Evolutionary conservation across 2,113 vertebrate genomes (phyloP), one percentile per base, ranked within the genome.

Genomic region (Apodemus sylvaticus): DNA sequence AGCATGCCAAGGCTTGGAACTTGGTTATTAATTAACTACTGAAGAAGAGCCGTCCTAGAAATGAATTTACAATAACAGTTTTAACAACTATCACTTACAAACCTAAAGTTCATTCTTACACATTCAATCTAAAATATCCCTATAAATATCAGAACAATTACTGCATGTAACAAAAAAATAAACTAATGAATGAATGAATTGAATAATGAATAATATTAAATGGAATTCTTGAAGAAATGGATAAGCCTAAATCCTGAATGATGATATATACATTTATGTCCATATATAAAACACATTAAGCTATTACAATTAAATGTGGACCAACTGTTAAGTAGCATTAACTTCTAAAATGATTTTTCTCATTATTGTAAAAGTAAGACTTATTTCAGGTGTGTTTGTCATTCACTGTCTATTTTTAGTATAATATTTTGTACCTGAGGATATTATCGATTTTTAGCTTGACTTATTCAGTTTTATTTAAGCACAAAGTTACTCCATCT

Each of bases 111-210:
- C 86, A 45, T 39, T 85, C 7, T 74, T 86, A 81, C 19, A 22
- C 96, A 79, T 97, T 96, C 60, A 76, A 89, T 78, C 31, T 58
- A 64, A 95, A 88, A 29, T 93, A 82, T 29, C 39, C 24, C 62
- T 68, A 53, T 96, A 89, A 83, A 92, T 86, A 55, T 55, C 36
- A 89, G 64, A 78, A 79, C 48, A 82, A 68, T 94, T 85, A 74
- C 5, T 34, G 7, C 64, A 48, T 93, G n/a, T 2, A 86, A 19
- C 94, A 89, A 68, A 16, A 68, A 68, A 13, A 66, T 5, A 64
- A 64, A 16, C 31, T 68, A 68, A 68, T 68, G 8, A 73, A 83
- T 64, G 77, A 64, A n/a, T n/a, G n/a, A 82, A 36, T 36, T 68
- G 31, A 68, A 36, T 34, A 68, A 68, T 68, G 66, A 68, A 16